Evolutionary conservation across 2,888 invertebrate species (phyloP).

Genomic region (Linnaemya tessellans): DNA sequence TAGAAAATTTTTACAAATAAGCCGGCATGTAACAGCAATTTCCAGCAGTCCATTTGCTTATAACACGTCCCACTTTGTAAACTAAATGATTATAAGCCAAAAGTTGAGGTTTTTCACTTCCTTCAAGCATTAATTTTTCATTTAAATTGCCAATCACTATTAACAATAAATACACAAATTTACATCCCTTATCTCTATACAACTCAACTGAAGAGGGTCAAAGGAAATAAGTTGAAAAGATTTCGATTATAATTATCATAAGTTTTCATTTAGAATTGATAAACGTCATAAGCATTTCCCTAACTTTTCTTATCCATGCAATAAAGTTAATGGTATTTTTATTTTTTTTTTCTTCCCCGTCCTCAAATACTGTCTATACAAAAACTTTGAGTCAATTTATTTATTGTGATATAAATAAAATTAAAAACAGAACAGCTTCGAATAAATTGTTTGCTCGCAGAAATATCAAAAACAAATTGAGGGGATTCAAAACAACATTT

Average conservation of each 20-base stretch:
- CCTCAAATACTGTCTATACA: not conserved
- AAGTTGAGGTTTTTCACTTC: too few species aligned
- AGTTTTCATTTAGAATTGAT: conserved; percentile 66
- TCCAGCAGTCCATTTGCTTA: too few species aligned
- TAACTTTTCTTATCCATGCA: not conserved
- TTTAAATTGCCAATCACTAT: too few species aligned
- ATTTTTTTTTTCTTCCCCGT: not conserved
- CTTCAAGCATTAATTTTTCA: too few species aligned
- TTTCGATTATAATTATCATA: conserved; percentile 59
- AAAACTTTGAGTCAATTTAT: not conserved
- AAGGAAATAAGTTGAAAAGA: not conserved
- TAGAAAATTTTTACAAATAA: too few species aligned
- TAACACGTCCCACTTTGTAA: too few species aligned
- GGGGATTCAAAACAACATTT: too few species aligned
- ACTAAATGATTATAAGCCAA: too few species aligned
- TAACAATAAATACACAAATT: too few species aligned
- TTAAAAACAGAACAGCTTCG: conserved; percentile 19
- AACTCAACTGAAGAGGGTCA: not conserved
- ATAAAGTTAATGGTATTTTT: conserved; percentile 29
- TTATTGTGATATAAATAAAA: not conserved
- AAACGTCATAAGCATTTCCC: conserved; percentile 53
- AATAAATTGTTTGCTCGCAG: conserved; percentile 7
- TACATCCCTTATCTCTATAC: not conserved
- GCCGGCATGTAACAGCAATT: too few species aligned
- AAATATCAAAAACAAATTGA: not conserved